Conservation (phyloP, 1,140 invertebrate species). For the Lasioglossum baleicum region DNA sequence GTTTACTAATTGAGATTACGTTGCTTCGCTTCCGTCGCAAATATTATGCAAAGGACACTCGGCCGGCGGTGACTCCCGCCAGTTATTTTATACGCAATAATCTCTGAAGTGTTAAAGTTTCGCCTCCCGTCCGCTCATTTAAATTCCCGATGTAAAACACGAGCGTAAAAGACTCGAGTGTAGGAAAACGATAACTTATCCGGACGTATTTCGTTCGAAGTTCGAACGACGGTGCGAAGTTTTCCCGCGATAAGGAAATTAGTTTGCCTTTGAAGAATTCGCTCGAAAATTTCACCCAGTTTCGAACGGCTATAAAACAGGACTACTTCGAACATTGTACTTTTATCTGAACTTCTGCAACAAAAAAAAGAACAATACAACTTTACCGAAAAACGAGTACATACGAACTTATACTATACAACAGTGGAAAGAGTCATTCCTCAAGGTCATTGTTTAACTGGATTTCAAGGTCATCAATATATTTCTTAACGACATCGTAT, state of each 20-base stretch:
- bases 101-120: background rate
- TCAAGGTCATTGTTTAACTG: no score
- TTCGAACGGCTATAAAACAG: background rate
- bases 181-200: conserved; percentile 18
- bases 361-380: no score
- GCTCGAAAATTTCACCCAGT: conserved; percentile 11
- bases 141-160: conserved; percentile 10
- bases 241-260: conserved; percentile 15
- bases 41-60: background rate
- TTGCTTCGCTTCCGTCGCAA: background rate
- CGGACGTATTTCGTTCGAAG: conserved; percentile 10
- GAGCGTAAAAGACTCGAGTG: background rate
- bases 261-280: conserved; percentile 5
- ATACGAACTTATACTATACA: no score
- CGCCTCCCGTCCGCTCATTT: background rate
- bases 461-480: no score
- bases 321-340: background rate
- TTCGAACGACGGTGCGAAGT: background rate
- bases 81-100: background rate
- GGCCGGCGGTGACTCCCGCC: background rate
- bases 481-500: no score
- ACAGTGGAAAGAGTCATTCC: no score
- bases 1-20: background rate
- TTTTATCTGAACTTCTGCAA: no score
- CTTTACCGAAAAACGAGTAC: no score